phyloP scores from a whole-genome alignment of 1,140 invertebrate species.

The Polypedilum vanderplanki region DNA sequence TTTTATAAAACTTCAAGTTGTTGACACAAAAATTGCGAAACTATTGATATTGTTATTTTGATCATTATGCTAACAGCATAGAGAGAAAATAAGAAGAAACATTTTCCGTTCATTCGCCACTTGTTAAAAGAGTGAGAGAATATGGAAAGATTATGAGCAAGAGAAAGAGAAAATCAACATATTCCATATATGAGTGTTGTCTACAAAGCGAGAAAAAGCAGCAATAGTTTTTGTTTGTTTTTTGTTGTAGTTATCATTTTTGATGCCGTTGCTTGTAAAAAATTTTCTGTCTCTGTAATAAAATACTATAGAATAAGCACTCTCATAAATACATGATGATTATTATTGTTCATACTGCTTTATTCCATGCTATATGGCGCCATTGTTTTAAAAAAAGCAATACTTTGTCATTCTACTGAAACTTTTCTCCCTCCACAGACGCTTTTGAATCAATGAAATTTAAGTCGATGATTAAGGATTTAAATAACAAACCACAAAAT shows the following conservation, averaged over 20 bases:
- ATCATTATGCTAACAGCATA: conserved; percentile 26
- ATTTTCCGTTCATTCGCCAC: not conserved
- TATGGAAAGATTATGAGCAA: not conserved
- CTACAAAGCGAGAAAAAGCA: not conserved
- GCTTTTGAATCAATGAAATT: too few species aligned
- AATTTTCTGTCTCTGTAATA: conserved; percentile 8
- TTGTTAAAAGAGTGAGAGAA: not conserved
- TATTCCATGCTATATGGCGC: not conserved
- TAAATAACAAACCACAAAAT: too few species aligned
- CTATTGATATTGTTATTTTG: conserved; percentile 9
- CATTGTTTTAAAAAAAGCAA: not conserved
- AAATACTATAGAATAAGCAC: conserved; percentile 25
- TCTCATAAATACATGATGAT: conserved; percentile 28
- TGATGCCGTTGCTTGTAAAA: not conserved
- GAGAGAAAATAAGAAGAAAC: conserved; percentile 9
- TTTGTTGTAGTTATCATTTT: not conserved
- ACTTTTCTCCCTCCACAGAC: too few species aligned
- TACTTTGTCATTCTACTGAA: too few species aligned
- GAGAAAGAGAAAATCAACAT: not conserved
- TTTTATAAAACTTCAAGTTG: not conserved
- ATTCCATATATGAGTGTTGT: not conserved
- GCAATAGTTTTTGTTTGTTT: too few species aligned
- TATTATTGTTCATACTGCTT: conserved; percentile 20
- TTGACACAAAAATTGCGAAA: not conserved
- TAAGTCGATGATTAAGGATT: too few species aligned